A percentile compares a stretch with the other conserved stretches of the same genome.
Conservation (phyloP, 2,113 vertebrate species). For the Phalacrocorax aristotelis region DNA sequence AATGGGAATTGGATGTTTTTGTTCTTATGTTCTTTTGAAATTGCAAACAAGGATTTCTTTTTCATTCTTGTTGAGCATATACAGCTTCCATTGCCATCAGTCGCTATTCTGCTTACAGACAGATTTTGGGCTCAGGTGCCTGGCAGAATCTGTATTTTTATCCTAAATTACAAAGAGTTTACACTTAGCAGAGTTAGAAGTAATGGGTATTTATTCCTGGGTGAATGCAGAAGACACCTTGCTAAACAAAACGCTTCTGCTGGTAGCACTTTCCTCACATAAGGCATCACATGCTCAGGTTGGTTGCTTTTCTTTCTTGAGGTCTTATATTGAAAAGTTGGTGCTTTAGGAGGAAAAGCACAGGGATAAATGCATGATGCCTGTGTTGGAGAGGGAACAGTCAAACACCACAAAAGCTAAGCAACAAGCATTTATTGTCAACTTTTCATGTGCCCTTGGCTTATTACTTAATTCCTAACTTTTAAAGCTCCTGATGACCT, state of each 20-base stretch:
- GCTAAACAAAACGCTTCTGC: neutral
- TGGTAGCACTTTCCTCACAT: neutral
- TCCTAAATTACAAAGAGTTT: neutral
- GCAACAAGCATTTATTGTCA: neutral
- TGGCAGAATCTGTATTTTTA: neutral
- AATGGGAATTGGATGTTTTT: neutral
- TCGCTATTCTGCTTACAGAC: neutral
- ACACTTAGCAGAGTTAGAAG: neutral
- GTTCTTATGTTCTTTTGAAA: neutral
- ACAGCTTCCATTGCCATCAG: accelerated
- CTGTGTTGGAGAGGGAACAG: neutral
- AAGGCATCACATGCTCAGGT: neutral
- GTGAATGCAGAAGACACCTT: neutral
- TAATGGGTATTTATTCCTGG: neutral
- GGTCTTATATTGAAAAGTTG: neutral
- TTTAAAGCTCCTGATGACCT: neutral
- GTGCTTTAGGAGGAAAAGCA: neutral
- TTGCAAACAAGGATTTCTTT: neutral
- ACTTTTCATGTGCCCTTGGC: neutral
- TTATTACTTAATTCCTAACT: neutral
- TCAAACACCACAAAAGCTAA: neutral
- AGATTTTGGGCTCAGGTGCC: neutral
- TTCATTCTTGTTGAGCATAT: neutral
- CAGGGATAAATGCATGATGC: neutral
- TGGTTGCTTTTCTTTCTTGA: neutral